Evolutionary conservation across 2,888 invertebrate genomes (phyloP).

Genomic region (Apomyelois bistriatella): DNA sequence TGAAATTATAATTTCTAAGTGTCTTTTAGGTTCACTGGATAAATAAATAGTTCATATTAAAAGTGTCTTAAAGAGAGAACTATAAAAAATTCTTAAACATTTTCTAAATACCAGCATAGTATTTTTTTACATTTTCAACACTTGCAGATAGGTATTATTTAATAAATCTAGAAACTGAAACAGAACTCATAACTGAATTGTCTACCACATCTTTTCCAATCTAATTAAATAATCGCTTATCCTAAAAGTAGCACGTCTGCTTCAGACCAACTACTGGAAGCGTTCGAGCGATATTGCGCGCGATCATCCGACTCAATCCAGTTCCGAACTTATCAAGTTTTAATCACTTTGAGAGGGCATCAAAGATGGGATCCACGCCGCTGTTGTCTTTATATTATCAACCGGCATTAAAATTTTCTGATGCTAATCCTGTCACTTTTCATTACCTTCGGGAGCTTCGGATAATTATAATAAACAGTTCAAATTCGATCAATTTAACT

Average conservation of each 20-base stretch:
- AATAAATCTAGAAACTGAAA: too few species aligned
- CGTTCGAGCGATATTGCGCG: constrained; percentile 13
- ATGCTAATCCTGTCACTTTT: constrained; percentile 46
- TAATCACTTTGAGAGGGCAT: constrained; percentile 18
- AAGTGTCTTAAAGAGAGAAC: too few species aligned
- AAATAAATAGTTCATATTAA: too few species aligned
- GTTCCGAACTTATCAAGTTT: constrained; percentile 18
- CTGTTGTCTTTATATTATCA: constrained; percentile 12
- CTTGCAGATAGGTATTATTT: too few species aligned
- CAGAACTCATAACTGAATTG: too few species aligned
- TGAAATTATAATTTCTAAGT: too few species aligned
- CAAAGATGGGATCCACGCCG: not conserved
- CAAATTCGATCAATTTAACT: constrained; percentile 38
- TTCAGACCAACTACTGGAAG: not conserved
- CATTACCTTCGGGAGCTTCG: constrained; percentile 24
- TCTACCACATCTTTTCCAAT: too few species aligned
- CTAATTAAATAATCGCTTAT: too few species aligned
- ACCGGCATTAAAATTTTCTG: constrained; percentile 27
- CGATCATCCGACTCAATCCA: constrained; percentile 20
- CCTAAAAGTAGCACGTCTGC: not conserved
- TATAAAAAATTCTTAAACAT: too few species aligned
- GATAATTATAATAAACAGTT: constrained; percentile 16
- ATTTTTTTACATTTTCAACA: too few species aligned
- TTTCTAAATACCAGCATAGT: too few species aligned
- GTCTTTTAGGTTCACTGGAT: too few species aligned